These are phyloP conservation scores for Morelia viridis DNA, from an alignment of 2,797 vertebrate genomes.

Conservation along the genomic window DNA sequence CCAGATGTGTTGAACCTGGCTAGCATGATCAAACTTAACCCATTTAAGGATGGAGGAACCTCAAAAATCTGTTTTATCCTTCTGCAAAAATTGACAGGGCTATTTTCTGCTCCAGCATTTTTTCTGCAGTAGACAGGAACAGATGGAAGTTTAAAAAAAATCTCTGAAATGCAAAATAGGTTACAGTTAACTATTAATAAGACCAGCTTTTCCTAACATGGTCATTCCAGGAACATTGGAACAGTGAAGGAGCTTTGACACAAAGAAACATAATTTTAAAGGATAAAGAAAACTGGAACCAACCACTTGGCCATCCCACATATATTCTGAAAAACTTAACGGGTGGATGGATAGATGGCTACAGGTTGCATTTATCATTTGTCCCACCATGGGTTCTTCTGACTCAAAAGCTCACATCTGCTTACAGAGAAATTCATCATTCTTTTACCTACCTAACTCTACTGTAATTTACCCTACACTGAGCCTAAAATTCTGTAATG, in stretches of 20 bases:
- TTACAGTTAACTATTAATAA: neutral
- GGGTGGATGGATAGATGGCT: too few species aligned
- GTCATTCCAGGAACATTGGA: neutral
- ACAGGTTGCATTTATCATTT: too few species aligned
- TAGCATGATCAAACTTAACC: neutral
- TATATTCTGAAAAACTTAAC: too few species aligned
- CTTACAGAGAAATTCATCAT: neutral
- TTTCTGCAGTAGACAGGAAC: neutral
- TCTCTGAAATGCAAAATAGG: neutral
- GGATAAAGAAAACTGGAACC: too few species aligned
- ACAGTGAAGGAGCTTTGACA: too few species aligned
- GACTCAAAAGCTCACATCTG: neutral
- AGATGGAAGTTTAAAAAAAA: neutral
- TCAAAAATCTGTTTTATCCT: neutral
- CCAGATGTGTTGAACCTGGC: neutral
- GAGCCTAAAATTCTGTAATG: neutral
- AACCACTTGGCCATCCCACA: too few species aligned
- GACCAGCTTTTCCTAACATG: neutral
- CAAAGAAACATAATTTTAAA: too few species aligned
- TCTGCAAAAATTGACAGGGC: neutral
- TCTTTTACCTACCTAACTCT: neutral
- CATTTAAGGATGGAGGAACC: neutral
- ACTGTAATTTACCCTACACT: neutral
- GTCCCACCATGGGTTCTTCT: neutral
- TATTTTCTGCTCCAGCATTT: neutral